These are phyloP conservation scores for Hippocampus guttulatus DNA, from an alignment of 2,113 vertebrate species.

Conservation along the genomic window DNA sequence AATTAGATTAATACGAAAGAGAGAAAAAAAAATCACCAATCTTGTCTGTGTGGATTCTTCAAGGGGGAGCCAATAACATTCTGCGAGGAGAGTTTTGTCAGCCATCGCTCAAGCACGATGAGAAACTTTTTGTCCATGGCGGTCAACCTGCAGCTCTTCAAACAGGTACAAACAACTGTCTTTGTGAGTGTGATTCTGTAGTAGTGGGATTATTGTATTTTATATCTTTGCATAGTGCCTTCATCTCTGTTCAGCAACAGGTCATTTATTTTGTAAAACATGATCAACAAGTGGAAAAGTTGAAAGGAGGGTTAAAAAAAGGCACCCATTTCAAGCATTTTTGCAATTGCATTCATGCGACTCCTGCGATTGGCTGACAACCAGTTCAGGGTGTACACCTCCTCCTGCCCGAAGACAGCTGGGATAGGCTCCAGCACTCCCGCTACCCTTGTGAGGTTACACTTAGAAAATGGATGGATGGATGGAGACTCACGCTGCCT, in stretches of 20 bases:
- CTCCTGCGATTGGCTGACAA: too few species aligned
- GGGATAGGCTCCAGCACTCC: too few species aligned
- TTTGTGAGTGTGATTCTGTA: conserved; percentile 8
- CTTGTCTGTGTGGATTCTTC: conserved; percentile 30
- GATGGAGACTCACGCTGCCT: neutral
- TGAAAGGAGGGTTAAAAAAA: neutral
- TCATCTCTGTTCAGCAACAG: neutral
- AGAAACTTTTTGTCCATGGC: conserved; percentile 91
- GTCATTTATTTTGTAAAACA: too few species aligned
- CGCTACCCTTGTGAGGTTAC: too few species aligned
- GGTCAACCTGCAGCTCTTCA: conserved; percentile 95
- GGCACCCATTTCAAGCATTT: neutral
- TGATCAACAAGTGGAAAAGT: neutral
- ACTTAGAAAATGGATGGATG: too few species aligned
- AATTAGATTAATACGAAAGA: conserved; percentile 5
- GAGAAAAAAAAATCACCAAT: conserved; percentile 8
- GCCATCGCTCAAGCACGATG: conserved; percentile 86
- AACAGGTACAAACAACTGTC: conserved; percentile 80
- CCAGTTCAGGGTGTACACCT: too few species aligned
- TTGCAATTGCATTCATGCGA: neutral
- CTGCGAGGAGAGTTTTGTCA: conserved; percentile 90
- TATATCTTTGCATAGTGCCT: neutral
- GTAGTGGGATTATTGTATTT: conserved; percentile 5
- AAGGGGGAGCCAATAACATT: conserved; percentile 93
- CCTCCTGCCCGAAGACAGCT: too few species aligned